A percentile compares a stretch with the other conserved stretches of the same genome.
These are phyloP conservation scores for Drosophila demipolita DNA, from an alignment of 2,888 invertebrate species.

Conservation along the genomic window DNA sequence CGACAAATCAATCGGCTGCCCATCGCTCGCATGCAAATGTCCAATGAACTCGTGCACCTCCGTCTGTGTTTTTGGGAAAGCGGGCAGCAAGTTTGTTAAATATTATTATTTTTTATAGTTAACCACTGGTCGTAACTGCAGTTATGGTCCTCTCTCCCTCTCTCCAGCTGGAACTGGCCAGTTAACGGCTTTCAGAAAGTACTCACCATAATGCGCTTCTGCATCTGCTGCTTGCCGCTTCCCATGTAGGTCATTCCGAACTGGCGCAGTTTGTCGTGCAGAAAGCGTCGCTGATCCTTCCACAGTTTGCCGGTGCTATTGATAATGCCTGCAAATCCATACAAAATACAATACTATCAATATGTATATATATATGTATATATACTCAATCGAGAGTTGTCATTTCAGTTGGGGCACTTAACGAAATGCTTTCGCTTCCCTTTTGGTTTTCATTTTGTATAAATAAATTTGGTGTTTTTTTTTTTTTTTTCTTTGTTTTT, in stretches of 20 bases:
- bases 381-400: slow-evolving; percentile 14
- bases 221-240: slow-evolving; percentile 92
- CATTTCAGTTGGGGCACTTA: background rate
- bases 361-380: background rate
- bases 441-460: background rate
- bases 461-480: background rate
- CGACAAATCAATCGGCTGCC: slow-evolving; percentile 90
- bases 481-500: background rate
- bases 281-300: slow-evolving; percentile 95
- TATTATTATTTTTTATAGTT: background rate
- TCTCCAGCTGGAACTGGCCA: background rate
- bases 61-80: slow-evolving; percentile 84
- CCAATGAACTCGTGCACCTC: slow-evolving; percentile 92
- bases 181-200: background rate
- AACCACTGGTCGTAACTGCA: background rate
- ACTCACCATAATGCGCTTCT: slow-evolving; percentile 92
- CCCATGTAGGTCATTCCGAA: slow-evolving; percentile 96
- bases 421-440: slow-evolving; percentile 4
- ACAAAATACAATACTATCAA: background rate
- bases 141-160: background rate
- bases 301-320: slow-evolving; percentile 95
- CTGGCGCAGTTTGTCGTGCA: slow-evolving; percentile 93
- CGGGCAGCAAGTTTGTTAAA: background rate
- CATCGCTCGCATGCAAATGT: slow-evolving; percentile 88
- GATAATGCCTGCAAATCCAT: slow-evolving; percentile 89